Conservation (phyloP, 1,140 invertebrate genomes). For the Acarapis woodi region DNA sequence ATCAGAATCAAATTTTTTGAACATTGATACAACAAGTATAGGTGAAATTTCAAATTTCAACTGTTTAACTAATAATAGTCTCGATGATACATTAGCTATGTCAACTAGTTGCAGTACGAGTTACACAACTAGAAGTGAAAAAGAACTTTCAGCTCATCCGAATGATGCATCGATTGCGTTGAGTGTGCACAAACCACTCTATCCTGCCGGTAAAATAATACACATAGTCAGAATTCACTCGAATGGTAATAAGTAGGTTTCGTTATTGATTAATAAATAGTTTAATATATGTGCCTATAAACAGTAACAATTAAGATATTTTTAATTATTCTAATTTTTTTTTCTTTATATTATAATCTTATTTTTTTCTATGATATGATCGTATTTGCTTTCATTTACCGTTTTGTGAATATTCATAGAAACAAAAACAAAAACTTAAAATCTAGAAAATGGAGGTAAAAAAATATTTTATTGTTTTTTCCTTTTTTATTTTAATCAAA, state of each 20-base stretch:
- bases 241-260: constrained; percentile 29
- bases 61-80: background rate
- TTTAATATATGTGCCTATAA: too few relatives aligned
- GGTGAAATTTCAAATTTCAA: background rate
- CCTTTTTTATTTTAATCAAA: background rate
- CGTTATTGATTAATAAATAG: background rate
- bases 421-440: background rate
- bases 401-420: background rate
- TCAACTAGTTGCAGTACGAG: background rate
- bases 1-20: background rate
- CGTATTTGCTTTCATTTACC: background rate
- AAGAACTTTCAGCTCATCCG: constrained; percentile 16
- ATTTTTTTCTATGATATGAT: background rate
- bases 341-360: too few relatives aligned
- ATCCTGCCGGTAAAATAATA: constrained; percentile 58
- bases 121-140: background rate
- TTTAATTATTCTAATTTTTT: too few relatives aligned
- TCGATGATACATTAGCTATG: background rate
- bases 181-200: constrained; percentile 47
- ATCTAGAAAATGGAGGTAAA: background rate
- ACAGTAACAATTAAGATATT: too few relatives aligned
- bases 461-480: constrained; percentile 2
- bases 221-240: constrained; percentile 62
- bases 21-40: background rate
- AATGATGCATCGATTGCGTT: constrained; percentile 29